Conservation (phyloP, 2,888 invertebrate species). For the Cheilosia urbana region DNA sequence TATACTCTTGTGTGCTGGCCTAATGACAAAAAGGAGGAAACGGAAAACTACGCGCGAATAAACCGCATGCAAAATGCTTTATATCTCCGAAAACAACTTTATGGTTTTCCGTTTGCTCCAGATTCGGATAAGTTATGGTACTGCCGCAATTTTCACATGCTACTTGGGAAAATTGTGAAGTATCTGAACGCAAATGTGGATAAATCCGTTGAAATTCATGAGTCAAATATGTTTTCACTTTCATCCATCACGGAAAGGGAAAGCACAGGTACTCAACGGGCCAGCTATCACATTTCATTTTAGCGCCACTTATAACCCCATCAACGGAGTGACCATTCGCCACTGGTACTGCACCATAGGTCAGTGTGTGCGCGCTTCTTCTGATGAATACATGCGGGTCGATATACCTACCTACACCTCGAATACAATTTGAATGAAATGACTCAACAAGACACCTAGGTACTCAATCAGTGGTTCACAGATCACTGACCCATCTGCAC, state of each 20-base stretch:
- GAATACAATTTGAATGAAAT: slow-evolving; percentile 41
- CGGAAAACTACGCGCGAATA: slow-evolving; percentile 29
- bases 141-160: not conserved
- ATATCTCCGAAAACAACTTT: slow-evolving; percentile 40
- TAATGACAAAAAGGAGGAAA: slow-evolving; percentile 49
- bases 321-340: slow-evolving; percentile 24
- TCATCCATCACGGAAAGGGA: slow-evolving; percentile 47
- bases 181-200: too few species aligned
- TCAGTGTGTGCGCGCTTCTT: slow-evolving; percentile 23
- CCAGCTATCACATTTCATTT: slow-evolving; percentile 47
- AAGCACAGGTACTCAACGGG: slow-evolving; percentile 32
- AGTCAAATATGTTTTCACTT: slow-evolving; percentile 52
- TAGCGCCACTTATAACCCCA: slow-evolving; percentile 35
- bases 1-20: slow-evolving; percentile 9
- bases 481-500: slow-evolving; percentile 67
- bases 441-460: slow-evolving; percentile 37
- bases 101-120: slow-evolving; percentile 64
- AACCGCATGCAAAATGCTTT: slow-evolving; percentile 37
- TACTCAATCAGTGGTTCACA: slow-evolving; percentile 44
- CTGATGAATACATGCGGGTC: not conserved
- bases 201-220: not conserved
- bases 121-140: slow-evolving; percentile 17
- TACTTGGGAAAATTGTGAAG: not conserved
- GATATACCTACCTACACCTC: not conserved
- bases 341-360: slow-evolving; percentile 42